These are phyloP conservation scores for Acanthurus lineatus DNA, from an alignment of 2,797 vertebrate species.

Conservation along the genomic window DNA sequence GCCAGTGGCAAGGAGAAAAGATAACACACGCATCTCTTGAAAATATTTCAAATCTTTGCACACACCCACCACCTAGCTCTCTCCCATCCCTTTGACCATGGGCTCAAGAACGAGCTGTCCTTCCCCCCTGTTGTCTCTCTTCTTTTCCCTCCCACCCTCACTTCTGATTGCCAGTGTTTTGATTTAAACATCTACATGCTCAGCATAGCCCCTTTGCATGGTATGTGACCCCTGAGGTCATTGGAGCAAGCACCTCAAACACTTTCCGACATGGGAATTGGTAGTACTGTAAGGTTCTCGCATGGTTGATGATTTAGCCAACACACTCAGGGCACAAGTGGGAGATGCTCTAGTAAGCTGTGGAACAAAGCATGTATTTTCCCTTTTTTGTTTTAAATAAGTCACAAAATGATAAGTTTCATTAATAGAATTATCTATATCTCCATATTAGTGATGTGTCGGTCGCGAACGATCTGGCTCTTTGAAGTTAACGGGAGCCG, in stretches of 20 bases:
- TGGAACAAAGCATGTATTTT: background rate
- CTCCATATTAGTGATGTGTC: too few relatives aligned
- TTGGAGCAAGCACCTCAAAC: conserved; percentile 74
- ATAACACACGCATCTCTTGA: conserved; percentile 83
- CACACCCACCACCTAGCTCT: conserved; percentile 71
- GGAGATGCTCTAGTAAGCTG: conserved; percentile 34
- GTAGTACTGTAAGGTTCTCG: conserved; percentile 40
- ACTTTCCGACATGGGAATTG: conserved; percentile 68
- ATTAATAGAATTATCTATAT: too few relatives aligned
- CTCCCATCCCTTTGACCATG: conserved; percentile 64
- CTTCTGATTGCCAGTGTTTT: conserved; percentile 70
- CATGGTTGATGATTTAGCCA: conserved; percentile 45
- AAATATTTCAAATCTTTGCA: conserved; percentile 80
- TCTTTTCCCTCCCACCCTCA: conserved; percentile 34
- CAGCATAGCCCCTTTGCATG: conserved; percentile 72
- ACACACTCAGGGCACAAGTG: conserved; percentile 54
- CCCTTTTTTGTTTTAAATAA: background rate
- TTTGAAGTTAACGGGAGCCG: too few relatives aligned
- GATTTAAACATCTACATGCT: conserved; percentile 83
- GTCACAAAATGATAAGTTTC: background rate
- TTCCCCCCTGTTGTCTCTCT: conserved; percentile 48
- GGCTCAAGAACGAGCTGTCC: conserved; percentile 57
- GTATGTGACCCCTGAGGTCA: conserved; percentile 81
- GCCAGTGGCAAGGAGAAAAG: conserved; percentile 83
- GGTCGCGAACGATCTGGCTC: too few relatives aligned